Conservation (phyloP, 2,113 vertebrate species). For the Alosa alosa region DNA sequence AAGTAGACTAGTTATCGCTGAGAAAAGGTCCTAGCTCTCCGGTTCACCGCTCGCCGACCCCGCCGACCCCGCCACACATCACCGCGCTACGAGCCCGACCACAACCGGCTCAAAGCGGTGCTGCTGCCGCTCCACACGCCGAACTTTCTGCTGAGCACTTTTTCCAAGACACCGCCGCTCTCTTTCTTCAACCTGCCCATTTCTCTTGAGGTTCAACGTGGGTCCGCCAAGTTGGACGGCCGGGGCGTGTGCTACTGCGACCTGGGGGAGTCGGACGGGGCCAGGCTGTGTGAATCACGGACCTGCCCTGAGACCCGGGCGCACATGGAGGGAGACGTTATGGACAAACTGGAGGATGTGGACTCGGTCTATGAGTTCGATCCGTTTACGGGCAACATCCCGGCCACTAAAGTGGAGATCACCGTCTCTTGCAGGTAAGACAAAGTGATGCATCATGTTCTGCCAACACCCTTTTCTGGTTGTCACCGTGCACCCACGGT, state of each 20-base stretch:
- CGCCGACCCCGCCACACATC: background rate
- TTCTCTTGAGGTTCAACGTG: slow-evolving; percentile 39
- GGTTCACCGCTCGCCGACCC: background rate
- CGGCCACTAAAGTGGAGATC: slow-evolving; percentile 92
- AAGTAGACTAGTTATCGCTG: background rate
- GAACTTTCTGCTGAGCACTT: background rate
- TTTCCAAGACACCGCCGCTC: background rate
- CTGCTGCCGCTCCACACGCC: background rate
- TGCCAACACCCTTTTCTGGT: slow-evolving; percentile 14
- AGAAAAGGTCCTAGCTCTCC: background rate
- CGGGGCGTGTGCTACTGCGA: slow-evolving; percentile 12
- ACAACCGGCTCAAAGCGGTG: background rate
- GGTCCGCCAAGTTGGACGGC: slow-evolving; percentile 12
- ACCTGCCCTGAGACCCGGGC: slow-evolving; percentile 67
- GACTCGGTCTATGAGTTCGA: slow-evolving; percentile 86
- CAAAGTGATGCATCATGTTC: background rate
- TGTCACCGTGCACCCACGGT: background rate
- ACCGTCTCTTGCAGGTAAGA: slow-evolving; percentile 91
- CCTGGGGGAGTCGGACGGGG: slow-evolving; percentile 54
- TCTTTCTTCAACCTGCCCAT: background rate
- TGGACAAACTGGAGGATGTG: slow-evolving; percentile 85
- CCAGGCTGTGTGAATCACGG: slow-evolving; percentile 65
- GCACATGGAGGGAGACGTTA: slow-evolving; percentile 75
- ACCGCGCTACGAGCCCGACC: background rate
- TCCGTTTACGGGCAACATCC: slow-evolving; percentile 83